Evolutionary conservation across 1,140 invertebrate genomes (phyloP), one percentile per base, ranked within the genome.

Genomic region (Danaus melanippus): DNA sequence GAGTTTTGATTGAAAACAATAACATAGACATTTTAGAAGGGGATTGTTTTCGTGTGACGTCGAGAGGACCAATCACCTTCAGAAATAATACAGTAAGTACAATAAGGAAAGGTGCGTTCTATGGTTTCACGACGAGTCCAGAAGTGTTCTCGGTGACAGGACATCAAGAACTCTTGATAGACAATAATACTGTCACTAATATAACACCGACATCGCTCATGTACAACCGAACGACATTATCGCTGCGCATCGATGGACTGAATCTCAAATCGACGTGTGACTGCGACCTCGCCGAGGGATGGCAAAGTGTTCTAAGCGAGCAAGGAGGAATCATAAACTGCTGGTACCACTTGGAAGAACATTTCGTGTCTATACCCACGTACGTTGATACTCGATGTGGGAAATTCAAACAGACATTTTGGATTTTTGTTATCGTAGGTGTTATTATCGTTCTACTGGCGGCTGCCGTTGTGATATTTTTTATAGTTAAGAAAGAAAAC

Each of bases 1-100:
- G 87, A 45, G 88, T 92, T 41, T 83, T 89, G 11, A 89, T 95
- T 62, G 88, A 90, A 43, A 91, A 91, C 67, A 92, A 91, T 71
- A 67, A 74, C 1, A 88, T 93, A 41, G 82, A 88, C 2, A 86
- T 78, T 12, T 68, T 93, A 32, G 90, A 93, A 50, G 88, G 90
- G 12, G 91, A 92, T 60, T 89, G 90, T 1, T 92, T 93, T 66
- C 88, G 90, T 60, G 85, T 93, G 11, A 85, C 71, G 7, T 88
- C 90, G 0, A 80, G 84, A n/a, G 92, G 92, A 0, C 82, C 89
- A 0, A 90, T 93, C 1, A 87, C 90, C 4, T 89, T 94, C 47
- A 89, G 89, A 58, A 91, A 93, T 71, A 93, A 93, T 74, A 87
- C 81, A 8, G 89, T 94, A 47, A 80, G 75, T 0, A 83, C 79